phyloP scores from a whole-genome alignment of 1,140 invertebrate genomes.

The Oreohelix idahoensis region DNA sequence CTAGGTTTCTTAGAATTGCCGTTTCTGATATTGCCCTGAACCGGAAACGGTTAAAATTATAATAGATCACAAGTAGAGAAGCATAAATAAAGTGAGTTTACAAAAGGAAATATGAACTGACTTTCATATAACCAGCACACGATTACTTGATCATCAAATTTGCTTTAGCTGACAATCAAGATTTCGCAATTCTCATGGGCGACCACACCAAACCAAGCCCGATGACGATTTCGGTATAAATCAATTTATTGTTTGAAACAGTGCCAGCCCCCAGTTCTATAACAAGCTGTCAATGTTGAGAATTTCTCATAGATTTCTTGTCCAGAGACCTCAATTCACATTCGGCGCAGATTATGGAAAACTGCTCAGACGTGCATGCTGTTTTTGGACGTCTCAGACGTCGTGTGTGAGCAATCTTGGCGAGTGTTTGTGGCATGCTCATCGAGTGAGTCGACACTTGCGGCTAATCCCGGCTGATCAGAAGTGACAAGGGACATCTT shows the following conservation, averaged over 20 bases:
- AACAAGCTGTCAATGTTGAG: background rate
- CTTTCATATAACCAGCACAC: too few species aligned
- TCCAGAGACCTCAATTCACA: background rate
- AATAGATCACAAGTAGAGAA: too few species aligned
- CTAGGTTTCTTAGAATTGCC: too few species aligned
- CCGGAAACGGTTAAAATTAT: too few species aligned
- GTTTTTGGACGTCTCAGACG: background rate
- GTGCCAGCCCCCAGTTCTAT: background rate
- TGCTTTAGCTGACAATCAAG: too few species aligned
- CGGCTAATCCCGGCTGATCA: background rate
- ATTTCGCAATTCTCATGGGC: too few species aligned
- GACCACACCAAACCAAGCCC: too few species aligned
- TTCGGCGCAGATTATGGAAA: background rate
- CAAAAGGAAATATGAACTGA: too few species aligned
- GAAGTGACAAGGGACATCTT: background rate
- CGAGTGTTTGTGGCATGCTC: background rate
- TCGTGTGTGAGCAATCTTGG: background rate
- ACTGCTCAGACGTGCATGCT: background rate
- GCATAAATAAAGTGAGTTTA: too few species aligned
- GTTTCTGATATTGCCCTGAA: too few species aligned
- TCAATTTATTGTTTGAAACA: background rate
- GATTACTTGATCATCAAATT: too few species aligned
- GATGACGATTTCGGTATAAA: background rate
- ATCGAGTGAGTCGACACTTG: background rate
- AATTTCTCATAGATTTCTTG: background rate